Conservation (phyloP, 2,797 vertebrate species). For the Gephyroberyx darwinii region DNA sequence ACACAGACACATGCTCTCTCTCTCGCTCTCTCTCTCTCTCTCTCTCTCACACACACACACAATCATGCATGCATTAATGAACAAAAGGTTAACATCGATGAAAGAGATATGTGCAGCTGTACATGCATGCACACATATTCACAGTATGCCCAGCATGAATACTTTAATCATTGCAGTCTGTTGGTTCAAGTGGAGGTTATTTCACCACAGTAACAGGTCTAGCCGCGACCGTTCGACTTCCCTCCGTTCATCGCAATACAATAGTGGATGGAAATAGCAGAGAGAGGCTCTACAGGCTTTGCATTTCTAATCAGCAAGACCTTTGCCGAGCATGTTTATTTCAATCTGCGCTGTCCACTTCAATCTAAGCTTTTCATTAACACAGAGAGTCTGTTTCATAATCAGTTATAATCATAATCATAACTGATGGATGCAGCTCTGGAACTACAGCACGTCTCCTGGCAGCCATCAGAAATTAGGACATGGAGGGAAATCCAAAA, state of each 20-base stretch:
- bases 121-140: not conserved
- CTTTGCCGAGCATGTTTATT: not conserved
- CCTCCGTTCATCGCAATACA: too few relatives aligned
- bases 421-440: not conserved
- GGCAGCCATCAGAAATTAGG: constrained; percentile 49
- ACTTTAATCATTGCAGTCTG: not conserved
- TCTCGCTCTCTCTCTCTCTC: too few relatives aligned
- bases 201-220: too few relatives aligned
- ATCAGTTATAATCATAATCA: too few relatives aligned
- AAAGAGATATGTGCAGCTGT: not conserved
- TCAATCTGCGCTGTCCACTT: not conserved
- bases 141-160: not conserved
- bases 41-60: too few relatives aligned
- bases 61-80: too few relatives aligned
- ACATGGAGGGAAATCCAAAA: constrained; percentile 44
- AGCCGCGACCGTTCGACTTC: not conserved
- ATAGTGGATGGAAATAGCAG: not conserved
- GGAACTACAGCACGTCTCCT: not conserved
- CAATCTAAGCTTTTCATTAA: not conserved
- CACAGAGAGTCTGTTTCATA: constrained; percentile 8
- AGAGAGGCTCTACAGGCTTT: not conserved
- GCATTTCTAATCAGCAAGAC: not conserved
- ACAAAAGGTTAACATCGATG: too few relatives aligned
- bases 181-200: too few relatives aligned
- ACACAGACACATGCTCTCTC: constrained; percentile 1